A percentile compares a stretch with the other conserved stretches of the same genome.
These are phyloP conservation scores for Semibalanus balanoides DNA, from an alignment of 1,140 invertebrate genomes.

Conservation along the genomic window DNA sequence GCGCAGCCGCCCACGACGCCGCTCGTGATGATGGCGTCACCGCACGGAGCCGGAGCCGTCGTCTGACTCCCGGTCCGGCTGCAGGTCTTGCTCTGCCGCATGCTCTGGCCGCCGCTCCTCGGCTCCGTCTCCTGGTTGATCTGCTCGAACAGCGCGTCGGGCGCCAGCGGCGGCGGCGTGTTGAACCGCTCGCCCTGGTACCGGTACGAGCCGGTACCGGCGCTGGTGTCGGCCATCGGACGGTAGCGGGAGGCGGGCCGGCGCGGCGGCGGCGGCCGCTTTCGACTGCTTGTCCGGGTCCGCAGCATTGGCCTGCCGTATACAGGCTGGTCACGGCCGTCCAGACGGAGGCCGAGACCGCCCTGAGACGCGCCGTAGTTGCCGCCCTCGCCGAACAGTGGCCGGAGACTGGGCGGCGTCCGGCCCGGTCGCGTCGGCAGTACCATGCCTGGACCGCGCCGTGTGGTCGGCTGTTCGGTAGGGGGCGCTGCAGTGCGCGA, in stretches of 20 bases:
- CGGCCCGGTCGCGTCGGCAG: not conserved
- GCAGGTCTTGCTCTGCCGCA: not conserved
- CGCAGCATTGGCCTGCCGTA: not conserved
- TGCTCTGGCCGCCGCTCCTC: not conserved
- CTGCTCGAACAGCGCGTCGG: not conserved
- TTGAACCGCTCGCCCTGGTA: conserved; percentile 5
- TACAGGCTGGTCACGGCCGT: not conserved
- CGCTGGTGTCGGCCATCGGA: not conserved
- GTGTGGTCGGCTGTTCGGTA: not conserved
- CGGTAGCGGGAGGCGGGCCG: not conserved
- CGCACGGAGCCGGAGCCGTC: not conserved
- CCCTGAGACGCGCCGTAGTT: not conserved
- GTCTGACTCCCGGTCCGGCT: not conserved
- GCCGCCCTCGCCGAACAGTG: conserved; percentile 5
- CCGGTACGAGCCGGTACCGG: not conserved
- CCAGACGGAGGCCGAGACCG: not conserved
- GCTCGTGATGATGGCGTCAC: not conserved
- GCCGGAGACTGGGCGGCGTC: not conserved
- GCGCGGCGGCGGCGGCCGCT: not conserved
- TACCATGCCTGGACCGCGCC: not conserved
- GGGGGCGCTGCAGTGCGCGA: not conserved
- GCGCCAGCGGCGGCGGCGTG: not conserved
- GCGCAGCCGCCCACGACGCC: not conserved
- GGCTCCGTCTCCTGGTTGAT: not conserved
- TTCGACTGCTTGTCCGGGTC: not conserved